phyloP scores from a whole-genome alignment of 1,140 invertebrate genomes.

The Zaprionus kolodkinae region DNA sequence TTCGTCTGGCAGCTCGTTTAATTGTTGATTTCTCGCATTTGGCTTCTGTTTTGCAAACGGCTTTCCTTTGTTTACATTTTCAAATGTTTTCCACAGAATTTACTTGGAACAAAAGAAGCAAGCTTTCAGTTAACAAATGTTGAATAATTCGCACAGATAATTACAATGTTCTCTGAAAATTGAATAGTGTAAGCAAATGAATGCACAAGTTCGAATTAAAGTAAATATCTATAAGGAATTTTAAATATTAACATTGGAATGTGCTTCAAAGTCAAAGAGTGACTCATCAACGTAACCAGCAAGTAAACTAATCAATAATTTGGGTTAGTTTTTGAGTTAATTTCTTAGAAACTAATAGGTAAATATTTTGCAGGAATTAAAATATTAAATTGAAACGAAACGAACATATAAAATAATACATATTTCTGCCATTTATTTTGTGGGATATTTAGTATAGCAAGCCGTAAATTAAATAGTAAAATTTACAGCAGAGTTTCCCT shows the following conservation, averaged over 20 bases:
- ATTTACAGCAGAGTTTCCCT: too few relatives aligned
- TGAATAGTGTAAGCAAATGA: neutral
- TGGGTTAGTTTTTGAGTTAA: too few relatives aligned
- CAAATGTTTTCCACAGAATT: conserved; percentile 33
- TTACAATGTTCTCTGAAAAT: neutral
- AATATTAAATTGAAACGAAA: too few relatives aligned
- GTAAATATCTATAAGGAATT: neutral
- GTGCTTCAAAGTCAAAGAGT: too few relatives aligned
- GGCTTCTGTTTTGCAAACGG: conserved; percentile 17
- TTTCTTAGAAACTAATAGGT: too few relatives aligned
- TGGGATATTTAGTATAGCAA: too few relatives aligned
- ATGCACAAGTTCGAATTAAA: neutral
- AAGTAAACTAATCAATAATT: too few relatives aligned
- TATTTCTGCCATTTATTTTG: too few relatives aligned
- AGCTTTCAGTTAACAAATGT: conserved; percentile 1
- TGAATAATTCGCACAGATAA: neutral
- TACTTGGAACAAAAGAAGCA: neutral
- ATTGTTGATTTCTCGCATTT: conserved; percentile 19
- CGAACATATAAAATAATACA: too few relatives aligned
- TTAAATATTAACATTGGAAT: neutral
- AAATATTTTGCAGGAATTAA: too few relatives aligned
- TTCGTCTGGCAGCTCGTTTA: conserved; percentile 12
- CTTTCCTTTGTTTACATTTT: conserved; percentile 30
- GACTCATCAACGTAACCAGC: too few relatives aligned
- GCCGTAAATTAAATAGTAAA: too few relatives aligned